Evolutionary conservation across 2,797 vertebrate genomes (phyloP).

Genomic region (Hipposideros larvatus): DNA sequence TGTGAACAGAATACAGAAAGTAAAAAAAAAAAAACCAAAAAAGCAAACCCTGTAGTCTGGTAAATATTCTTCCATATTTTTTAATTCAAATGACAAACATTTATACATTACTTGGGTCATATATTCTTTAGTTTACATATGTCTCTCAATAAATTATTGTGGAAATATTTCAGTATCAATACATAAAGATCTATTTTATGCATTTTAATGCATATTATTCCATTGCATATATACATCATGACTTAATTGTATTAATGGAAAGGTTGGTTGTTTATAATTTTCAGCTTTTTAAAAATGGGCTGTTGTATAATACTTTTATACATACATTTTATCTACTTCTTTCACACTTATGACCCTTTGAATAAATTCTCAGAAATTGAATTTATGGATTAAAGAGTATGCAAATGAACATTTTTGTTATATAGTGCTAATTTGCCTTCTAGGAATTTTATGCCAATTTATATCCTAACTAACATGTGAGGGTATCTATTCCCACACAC

Average conservation of each 20-base stretch:
- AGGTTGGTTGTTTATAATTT: neutral
- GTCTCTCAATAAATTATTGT: neutral
- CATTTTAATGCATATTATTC: neutral
- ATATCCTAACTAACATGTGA: neutral
- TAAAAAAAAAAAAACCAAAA: neutral
- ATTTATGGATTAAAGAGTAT: neutral
- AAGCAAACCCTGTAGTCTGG: neutral
- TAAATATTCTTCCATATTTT: neutral
- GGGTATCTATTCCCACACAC: neutral
- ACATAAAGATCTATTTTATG: neutral
- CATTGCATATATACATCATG: neutral
- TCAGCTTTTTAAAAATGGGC: neutral
- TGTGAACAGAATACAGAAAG: neutral
- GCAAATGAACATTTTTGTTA: neutral
- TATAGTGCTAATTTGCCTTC: neutral
- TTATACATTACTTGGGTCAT: neutral
- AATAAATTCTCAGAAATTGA: slow-evolving; percentile 1
- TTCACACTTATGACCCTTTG: neutral
- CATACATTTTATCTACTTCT: neutral
- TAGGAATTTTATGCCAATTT: neutral
- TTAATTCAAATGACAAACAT: slow-evolving; percentile 9
- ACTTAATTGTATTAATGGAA: neutral
- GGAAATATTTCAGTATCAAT: neutral
- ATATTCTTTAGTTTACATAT: neutral
- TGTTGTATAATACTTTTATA: neutral